Conservation (phyloP, 1,140 invertebrate species). For the Cyrtorhinus lividipennis region DNA sequence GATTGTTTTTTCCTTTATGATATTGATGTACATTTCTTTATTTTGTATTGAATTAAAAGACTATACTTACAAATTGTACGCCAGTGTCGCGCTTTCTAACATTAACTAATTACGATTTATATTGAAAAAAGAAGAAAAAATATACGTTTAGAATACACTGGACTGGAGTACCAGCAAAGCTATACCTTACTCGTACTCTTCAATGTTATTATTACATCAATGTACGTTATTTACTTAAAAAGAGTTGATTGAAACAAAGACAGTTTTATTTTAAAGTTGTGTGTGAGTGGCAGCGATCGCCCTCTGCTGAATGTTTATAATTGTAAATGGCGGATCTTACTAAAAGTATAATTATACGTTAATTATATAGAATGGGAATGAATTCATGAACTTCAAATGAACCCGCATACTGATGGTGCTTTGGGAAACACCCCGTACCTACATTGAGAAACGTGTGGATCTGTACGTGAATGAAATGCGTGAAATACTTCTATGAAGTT, state of each 20-base stretch:
- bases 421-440: neutral
- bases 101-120: conserved; percentile 15
- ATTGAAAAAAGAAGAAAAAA: conserved; percentile 13
- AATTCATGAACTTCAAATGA: neutral
- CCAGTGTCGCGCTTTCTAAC: neutral
- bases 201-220: conserved; percentile 17
- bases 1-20: too few species aligned
- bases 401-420: neutral
- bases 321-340: conserved; percentile 19
- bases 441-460: too few species aligned
- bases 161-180: conserved; percentile 1
- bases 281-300: conserved; percentile 17
- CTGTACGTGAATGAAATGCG: neutral
- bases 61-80: too few species aligned
- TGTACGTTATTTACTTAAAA: conserved; percentile 20
- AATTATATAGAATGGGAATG: conserved; percentile 17
- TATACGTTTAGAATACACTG: conserved; percentile 14
- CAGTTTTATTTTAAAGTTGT: conserved; percentile 18
- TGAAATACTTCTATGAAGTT: neutral
- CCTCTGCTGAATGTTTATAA: conserved; percentile 20
- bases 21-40: too few species aligned
- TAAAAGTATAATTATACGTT: conserved; percentile 16
- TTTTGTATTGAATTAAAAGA: too few species aligned
- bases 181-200: conserved; percentile 4
- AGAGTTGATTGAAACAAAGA: conserved; percentile 10